Evolutionary conservation across 1,140 invertebrate species (phyloP), one percentile per base, ranked within the genome.

Genomic region (Chlorops oryzae): DNA sequence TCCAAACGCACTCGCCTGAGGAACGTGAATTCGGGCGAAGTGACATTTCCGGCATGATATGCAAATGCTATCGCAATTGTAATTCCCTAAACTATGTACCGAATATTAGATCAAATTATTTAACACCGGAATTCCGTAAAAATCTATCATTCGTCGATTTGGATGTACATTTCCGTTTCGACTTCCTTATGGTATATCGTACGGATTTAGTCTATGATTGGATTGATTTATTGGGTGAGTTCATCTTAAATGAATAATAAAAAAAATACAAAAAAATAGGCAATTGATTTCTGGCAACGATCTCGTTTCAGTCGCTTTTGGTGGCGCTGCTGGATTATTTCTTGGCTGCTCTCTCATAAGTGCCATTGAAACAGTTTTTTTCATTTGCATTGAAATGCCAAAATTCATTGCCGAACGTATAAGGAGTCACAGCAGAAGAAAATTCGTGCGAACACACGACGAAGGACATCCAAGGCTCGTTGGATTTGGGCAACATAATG

Each of bases 261-360:
- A n/a, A n/a, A n/a, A n/a, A n/a, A n/a, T n/a, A n/a, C n/a, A n/a
- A n/a, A n/a, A n/a, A n/a, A n/a, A n/a, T n/a, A n/a, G n/a, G n/a
- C n/a, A n/a, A n/a, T n/a, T n/a, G n/a, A n/a, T n/a, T n/a, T n/a
- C n/a, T n/a, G n/a, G n/a, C n/a, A n/a, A n/a, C n/a, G n/a, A n/a
- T n/a, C n/a, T 32, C 7, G 47, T 32, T 32, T 15, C 18, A 84
- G 82, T 85, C 27, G 81, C 83, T 13, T 85, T 84, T 60, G 82
- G 83, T 24, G 85, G 84, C 24, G 86, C 87, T 50, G 84, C 84
- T 5, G 84, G 85, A 0, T 73, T 87, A 4, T 87, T 87, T 68
- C 62, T 87, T 1, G 86, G 85, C 0, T 87, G 84, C 64, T 86
- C 83, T 21, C 65, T 87, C 10, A 70, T 88, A 2, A 84, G 81